Percentiles rank a stretch among this genome's conserved stretches.
Conservation (phyloP, 2,113 vertebrate species). For the Catagonus wagneri region DNA sequence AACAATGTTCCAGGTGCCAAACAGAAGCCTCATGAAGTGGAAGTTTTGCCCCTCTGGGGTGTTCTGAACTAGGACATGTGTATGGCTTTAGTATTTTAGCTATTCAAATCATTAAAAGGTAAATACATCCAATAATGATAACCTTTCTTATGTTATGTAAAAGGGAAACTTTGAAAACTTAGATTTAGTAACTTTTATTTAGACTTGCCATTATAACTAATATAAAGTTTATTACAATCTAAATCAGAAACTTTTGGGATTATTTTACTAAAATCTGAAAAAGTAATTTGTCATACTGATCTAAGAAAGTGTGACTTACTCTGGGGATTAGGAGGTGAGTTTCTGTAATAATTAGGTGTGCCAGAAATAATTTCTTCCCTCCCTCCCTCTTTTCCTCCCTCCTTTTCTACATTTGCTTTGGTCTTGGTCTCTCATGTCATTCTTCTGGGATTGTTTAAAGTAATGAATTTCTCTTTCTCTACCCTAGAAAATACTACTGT, state of each 20-base stretch:
- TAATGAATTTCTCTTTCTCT: slow-evolving; percentile 66
- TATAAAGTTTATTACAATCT: slow-evolving; percentile 51
- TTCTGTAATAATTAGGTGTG: slow-evolving; percentile 77
- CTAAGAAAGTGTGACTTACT: slow-evolving; percentile 62
- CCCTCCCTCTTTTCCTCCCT: background rate
- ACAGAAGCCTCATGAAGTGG: background rate
- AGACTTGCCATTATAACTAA: background rate
- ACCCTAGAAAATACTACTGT: background rate
- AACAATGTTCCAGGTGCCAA: background rate
- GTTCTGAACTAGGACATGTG: background rate
- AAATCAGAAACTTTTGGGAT: slow-evolving; percentile 57
- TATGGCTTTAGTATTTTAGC: background rate
- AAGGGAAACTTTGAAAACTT: slow-evolving; percentile 45
- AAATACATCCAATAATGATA: background rate
- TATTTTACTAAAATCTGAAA: slow-evolving; percentile 69
- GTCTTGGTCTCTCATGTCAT: slow-evolving; percentile 49
- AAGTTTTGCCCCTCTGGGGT: background rate
- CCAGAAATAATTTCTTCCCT: slow-evolving; percentile 71
- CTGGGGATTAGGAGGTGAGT: slow-evolving; percentile 66
- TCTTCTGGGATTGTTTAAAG: slow-evolving; percentile 41
- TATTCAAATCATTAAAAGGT: slow-evolving; percentile 34
- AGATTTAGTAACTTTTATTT: slow-evolving; percentile 57
- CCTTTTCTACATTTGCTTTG: slow-evolving; percentile 18
- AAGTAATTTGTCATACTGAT: slow-evolving; percentile 76
- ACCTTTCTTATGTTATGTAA: slow-evolving; percentile 37